Conservation (phyloP, 1,140 invertebrate species). For the Bombus sylvicola region DNA sequence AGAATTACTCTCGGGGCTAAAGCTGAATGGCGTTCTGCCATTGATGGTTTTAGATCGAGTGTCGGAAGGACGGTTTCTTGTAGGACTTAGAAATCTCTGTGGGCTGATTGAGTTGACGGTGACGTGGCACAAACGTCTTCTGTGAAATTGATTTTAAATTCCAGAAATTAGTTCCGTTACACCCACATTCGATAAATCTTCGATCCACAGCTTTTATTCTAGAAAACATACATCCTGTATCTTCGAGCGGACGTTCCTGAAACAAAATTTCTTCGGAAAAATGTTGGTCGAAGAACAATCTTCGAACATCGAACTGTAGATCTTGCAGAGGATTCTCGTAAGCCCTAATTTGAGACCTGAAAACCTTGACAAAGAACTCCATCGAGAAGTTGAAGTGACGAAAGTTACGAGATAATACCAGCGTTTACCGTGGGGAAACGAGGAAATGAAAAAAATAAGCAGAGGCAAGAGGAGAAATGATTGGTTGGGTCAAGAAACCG, state of each 20-base stretch:
- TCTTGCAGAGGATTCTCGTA: too few relatives aligned
- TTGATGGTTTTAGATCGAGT: not conserved
- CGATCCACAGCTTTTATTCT: not conserved
- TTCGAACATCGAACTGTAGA: not conserved
- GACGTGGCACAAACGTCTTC: slow-evolving; percentile 9
- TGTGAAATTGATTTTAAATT: slow-evolving; percentile 45
- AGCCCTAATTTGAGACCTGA: not conserved
- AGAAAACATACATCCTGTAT: not conserved
- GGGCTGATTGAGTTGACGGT: not conserved
- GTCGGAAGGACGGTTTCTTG: not conserved
- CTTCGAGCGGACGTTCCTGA: not conserved
- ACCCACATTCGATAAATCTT: slow-evolving; percentile 1
- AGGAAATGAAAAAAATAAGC: not conserved
- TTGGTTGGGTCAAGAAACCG: slow-evolving; percentile 50
- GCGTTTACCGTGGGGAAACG: not conserved
- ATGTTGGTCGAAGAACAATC: not conserved
- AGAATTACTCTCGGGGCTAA: not conserved
- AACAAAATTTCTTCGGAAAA: not conserved
- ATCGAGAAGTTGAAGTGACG: slow-evolving; percentile 7
- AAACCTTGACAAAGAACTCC: not conserved
- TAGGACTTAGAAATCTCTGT: not conserved
- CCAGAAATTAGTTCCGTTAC: slow-evolving; percentile 36
- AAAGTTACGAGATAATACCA: slow-evolving; percentile 15
- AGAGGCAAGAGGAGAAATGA: slow-evolving; percentile 8
- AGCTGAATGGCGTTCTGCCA: not conserved